Base-by-base conservation (phyloP, 2,888 invertebrate species). In the Lottia scabra region DNA sequence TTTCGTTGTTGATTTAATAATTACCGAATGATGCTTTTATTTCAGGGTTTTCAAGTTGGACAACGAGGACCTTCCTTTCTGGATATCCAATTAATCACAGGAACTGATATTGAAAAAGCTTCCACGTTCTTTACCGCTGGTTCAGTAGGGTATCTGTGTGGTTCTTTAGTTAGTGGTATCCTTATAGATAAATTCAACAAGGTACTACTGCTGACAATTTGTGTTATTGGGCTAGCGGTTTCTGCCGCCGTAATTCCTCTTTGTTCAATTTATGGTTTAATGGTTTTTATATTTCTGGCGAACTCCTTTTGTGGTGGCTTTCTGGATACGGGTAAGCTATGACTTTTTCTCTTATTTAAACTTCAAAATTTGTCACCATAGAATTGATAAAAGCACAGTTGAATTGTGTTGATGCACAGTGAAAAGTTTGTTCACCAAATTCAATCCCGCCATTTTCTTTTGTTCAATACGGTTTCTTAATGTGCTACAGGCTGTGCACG, bases 61-160 rank as follows among this genome's bases (percentile, higher is more conserved):
- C 87, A 90, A 69, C 84, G 87, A 27, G 90, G 90, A 15, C 90
- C 90, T n/a, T 85, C 90, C 1, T 84, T 90, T 46, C 81, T 87
- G 0, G 88, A 89, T 76, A 81, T 90, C 5, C 81, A 84, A 68
- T 79, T 86, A 44, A 83, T 88, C 63, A 85, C 87, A 2, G 77
- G 83, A 67, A 80, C 85, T 16, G 80, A 85, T 64, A 74, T 86
- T 5, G 81, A 85, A 16, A 74, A 83, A 30, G 87, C 88, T n/a
- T 83, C 88, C 0, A 83, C 80, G 44, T 85, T 89, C 66, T 89
- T 89, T 74, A 87, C 88, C 13, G 82, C 86, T 19, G 81, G 86
- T 65, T 87, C 90, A 8, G 78, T 83, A 13, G 90, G 90, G 15
- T 90, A 89, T 72, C 77, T 90, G 56, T 68, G 85, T 16, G 90